Conservation (phyloP, 2,113 vertebrate species). For the Rissa tridactyla region DNA sequence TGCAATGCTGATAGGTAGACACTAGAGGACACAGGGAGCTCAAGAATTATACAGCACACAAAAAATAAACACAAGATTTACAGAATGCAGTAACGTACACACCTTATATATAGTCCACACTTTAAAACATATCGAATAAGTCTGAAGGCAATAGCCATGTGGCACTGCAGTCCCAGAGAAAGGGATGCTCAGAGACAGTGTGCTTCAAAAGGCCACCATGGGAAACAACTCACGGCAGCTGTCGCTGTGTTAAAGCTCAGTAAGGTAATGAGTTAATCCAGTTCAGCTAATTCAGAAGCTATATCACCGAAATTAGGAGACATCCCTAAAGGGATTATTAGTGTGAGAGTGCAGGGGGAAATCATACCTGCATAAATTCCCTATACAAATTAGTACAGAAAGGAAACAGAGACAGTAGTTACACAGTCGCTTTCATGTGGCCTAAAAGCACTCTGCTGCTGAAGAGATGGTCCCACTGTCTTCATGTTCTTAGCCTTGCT, state of each 20-base stretch:
- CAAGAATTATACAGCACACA: neutral
- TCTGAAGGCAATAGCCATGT: neutral
- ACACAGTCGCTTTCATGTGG: neutral
- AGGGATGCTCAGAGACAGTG: neutral
- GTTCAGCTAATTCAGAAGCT: neutral
- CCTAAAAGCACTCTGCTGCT: neutral
- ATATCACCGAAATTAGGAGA: neutral
- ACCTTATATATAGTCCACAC: neutral
- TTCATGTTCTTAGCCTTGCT: neutral
- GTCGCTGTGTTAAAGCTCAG: neutral
- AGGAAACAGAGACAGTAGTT: neutral
- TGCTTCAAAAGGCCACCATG: neutral
- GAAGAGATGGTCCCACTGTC: neutral
- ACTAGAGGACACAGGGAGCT: conserved; percentile 11
- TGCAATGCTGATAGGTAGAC: neutral
- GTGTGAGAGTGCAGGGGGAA: neutral
- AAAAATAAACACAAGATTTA: neutral
- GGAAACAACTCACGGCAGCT: neutral
- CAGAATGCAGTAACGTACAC: neutral
- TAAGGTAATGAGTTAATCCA: neutral
- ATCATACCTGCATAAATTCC: neutral
- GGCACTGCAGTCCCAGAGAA: neutral
- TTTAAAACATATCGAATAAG: neutral
- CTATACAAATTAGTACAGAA: neutral
- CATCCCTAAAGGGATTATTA: neutral